phyloP scores from a whole-genome alignment of 2,113 vertebrate genomes.

The Equus przewalskii region DNA sequence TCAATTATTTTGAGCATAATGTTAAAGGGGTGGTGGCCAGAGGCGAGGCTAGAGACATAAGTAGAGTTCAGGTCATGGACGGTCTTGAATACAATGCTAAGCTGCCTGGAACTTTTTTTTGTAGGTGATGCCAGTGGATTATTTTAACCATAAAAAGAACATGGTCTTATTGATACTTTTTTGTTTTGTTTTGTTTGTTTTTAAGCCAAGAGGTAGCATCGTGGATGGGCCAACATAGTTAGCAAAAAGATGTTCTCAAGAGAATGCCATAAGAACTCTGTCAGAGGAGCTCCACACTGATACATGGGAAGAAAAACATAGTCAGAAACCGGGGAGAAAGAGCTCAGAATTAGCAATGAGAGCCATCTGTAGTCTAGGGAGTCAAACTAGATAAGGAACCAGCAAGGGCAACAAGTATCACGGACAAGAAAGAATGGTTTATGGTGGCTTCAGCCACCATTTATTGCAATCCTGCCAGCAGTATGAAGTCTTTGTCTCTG shows the following conservation, averaged over 20 bases:
- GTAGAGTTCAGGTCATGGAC: background rate
- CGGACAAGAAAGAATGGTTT: background rate
- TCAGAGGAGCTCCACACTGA: background rate
- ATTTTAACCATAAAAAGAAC: background rate
- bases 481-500: background rate
- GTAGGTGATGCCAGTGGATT: background rate
- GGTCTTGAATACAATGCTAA: background rate
- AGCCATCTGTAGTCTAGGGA: background rate
- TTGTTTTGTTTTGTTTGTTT: background rate
- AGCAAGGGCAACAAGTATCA: background rate
- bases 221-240: background rate
- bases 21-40: background rate
- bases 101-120: background rate
- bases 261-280: background rate
- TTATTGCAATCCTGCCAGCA: background rate
- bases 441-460: background rate
- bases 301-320: background rate
- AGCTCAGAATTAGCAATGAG: background rate
- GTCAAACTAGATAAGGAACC: background rate
- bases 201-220: background rate
- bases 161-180: background rate
- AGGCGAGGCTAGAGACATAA: background rate
- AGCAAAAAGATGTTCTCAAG: background rate
- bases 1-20: background rate
- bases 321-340: background rate